These are phyloP conservation scores for Tolmerus cingulatus DNA, from an alignment of 2,888 invertebrate genomes.

Conservation along the genomic window DNA sequence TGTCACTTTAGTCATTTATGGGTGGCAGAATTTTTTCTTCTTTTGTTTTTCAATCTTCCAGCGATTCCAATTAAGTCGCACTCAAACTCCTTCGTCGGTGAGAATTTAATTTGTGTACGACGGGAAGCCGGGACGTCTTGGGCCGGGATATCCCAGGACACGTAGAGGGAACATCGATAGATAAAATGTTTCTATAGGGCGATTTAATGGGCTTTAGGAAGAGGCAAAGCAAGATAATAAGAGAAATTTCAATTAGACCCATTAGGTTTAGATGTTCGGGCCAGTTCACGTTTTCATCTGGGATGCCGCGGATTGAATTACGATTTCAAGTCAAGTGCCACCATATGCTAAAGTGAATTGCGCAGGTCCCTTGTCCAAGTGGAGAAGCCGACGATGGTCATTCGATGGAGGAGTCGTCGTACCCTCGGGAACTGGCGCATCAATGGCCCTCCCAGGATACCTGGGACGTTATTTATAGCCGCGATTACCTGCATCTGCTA, in stretches of 20 bases:
- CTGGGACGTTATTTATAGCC: not conserved
- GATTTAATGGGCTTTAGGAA: not conserved
- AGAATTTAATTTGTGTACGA: slow-evolving; percentile 19
- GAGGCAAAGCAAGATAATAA: not conserved
- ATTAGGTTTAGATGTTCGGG: slow-evolving; percentile 2
- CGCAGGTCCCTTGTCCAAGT: not conserved
- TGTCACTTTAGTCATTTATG: not conserved
- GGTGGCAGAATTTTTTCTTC: not conserved
- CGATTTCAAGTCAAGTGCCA: slow-evolving; percentile 8
- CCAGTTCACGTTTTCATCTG: not conserved
- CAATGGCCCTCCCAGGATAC: not conserved
- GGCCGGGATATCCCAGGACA: not conserved
- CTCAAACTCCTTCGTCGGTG: not conserved
- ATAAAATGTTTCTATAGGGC: not conserved
- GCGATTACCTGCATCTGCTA: slow-evolving; percentile 14
- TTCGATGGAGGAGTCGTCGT: not conserved
- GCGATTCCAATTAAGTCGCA: slow-evolving; percentile 1
- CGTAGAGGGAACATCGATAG: not conserved
- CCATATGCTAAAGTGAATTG: slow-evolving; percentile 13
- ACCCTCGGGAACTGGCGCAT: not conserved
- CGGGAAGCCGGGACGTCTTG: not conserved
- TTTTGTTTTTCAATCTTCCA: not conserved
- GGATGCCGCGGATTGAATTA: not conserved
- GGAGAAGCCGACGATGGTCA: not conserved
- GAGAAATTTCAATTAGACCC: slow-evolving; percentile 23